phyloP scores from a whole-genome alignment of 2,888 invertebrate species.

The Torymus aiolomorphi region DNA sequence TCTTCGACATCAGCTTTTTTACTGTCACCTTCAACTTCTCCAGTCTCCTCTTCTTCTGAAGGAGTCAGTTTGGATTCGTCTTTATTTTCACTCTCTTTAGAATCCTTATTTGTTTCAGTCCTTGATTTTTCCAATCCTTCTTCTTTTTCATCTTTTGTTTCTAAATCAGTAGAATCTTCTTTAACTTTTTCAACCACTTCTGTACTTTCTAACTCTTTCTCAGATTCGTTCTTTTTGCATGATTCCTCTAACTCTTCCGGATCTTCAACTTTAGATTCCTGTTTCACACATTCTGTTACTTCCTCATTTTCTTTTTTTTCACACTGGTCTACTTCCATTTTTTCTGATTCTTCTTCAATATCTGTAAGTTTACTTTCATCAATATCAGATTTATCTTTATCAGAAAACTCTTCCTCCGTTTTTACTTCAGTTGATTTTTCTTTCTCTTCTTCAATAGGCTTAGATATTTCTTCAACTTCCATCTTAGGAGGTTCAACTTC shows the following conservation, averaged over 20 bases:
- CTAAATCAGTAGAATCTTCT: constrained; percentile 54
- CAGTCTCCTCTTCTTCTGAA: constrained; percentile 55
- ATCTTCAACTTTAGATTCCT: constrained; percentile 45
- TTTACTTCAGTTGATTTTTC: constrained; percentile 45
- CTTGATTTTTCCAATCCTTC: constrained; percentile 56
- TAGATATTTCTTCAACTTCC: constrained; percentile 60
- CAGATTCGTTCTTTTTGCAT: constrained; percentile 53
- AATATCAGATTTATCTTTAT: constrained; percentile 19
- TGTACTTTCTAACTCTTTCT: constrained; percentile 29
- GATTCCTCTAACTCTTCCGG: constrained; percentile 58
- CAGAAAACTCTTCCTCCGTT: constrained; percentile 11
- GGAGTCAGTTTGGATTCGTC: constrained; percentile 50
- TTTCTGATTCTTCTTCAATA: constrained; percentile 52
- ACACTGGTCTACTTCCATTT: constrained; percentile 58
- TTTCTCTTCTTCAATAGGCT: constrained; percentile 60
- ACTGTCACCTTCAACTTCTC: constrained; percentile 31
- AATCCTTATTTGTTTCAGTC: constrained; percentile 51
- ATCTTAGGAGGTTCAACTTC: constrained; percentile 63
- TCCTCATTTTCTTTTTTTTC: constrained; percentile 52
- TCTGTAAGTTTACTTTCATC: constrained; percentile 53
- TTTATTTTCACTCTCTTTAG: constrained; percentile 57
- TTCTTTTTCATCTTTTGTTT: constrained; percentile 60
- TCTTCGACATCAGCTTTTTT: constrained; percentile 12
- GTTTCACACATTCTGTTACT: constrained; percentile 21
- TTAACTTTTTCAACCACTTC: constrained; percentile 49